Evolutionary conservation across 2,888 invertebrate genomes (phyloP).

Genomic region (Pyrocoelia pectoralis): DNA sequence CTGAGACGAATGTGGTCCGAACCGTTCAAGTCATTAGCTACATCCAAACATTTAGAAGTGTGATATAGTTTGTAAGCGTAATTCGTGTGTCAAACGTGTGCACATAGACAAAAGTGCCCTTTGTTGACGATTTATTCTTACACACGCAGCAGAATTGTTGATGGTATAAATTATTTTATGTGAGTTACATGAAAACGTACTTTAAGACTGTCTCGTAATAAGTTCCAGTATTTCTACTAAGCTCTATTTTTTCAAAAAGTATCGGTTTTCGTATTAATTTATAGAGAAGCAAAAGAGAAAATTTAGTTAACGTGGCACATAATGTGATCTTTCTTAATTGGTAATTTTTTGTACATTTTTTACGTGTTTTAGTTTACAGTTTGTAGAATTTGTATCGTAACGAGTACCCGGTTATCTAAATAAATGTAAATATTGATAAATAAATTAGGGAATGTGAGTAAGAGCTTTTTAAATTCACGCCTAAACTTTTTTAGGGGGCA

Average conservation of each 20-base stretch:
- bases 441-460: conserved; percentile 2
- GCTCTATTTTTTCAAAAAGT: conserved; percentile 1
- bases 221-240: conserved; percentile 7
- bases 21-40: conserved; percentile 85
- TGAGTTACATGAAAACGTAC: conserved; percentile 31
- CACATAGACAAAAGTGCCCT: conserved; percentile 24
- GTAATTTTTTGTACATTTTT: conserved; percentile 1
- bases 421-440: neutral
- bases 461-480: neutral
- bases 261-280: neutral
- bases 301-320: neutral
- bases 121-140: conserved; percentile 24
- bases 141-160: conserved; percentile 34
- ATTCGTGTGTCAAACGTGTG: conserved; percentile 13
- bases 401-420: conserved; percentile 1
- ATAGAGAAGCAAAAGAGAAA: neutral
- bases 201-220: conserved; percentile 12
- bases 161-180: conserved; percentile 34
- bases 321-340: neutral
- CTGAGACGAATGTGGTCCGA: conserved; percentile 98
- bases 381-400: conserved; percentile 1
- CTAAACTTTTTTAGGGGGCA: no score
- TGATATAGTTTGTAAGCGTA: conserved; percentile 60
- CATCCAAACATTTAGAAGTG: conserved; percentile 84
- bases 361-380: conserved; percentile 1